These are phyloP conservation scores for Lissocephala sabroskyi DNA, from an alignment of 2,888 invertebrate species.

Conservation along the genomic window DNA sequence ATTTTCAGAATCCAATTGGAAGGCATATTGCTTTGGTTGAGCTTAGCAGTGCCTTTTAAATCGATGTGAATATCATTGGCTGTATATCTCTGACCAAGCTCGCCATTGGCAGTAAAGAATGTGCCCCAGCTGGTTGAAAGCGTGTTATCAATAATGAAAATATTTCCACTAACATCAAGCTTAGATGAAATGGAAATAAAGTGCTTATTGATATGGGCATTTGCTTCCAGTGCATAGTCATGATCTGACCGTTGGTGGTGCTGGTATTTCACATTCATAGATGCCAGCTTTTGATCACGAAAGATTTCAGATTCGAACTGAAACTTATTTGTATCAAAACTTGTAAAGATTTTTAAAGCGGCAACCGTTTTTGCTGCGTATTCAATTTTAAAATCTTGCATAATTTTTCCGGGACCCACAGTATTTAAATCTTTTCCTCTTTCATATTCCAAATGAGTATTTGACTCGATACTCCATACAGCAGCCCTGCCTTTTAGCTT, in stretches of 20 bases:
- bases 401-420: slow-evolving; percentile 38
- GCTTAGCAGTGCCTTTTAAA: slow-evolving; percentile 57
- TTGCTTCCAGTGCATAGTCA: slow-evolving; percentile 76
- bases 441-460: slow-evolving; percentile 33
- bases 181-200: slow-evolving; percentile 58
- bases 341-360: too few species aligned
- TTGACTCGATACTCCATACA: slow-evolving; percentile 33
- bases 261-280: slow-evolving; percentile 73
- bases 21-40: slow-evolving; percentile 59
- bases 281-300: slow-evolving; percentile 76
- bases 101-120: slow-evolving; percentile 59
- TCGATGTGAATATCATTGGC: slow-evolving; percentile 62
- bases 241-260: slow-evolving; percentile 67
- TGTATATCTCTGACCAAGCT: slow-evolving; percentile 60
- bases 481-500: slow-evolving; percentile 41
- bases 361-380: too few species aligned
- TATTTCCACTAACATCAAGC: slow-evolving; percentile 67
- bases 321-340: slow-evolving; percentile 46
- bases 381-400: slow-evolving; percentile 32
- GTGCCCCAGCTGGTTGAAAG: slow-evolving; percentile 67
- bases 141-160: slow-evolving; percentile 57
- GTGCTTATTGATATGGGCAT: slow-evolving; percentile 73
- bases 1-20: slow-evolving; percentile 56
- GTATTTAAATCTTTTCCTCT: slow-evolving; percentile 25
- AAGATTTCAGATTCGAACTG: slow-evolving; percentile 76